Evolutionary conservation across 1,140 invertebrate genomes (phyloP).

Genomic region (Neuroterus valhalla): DNA sequence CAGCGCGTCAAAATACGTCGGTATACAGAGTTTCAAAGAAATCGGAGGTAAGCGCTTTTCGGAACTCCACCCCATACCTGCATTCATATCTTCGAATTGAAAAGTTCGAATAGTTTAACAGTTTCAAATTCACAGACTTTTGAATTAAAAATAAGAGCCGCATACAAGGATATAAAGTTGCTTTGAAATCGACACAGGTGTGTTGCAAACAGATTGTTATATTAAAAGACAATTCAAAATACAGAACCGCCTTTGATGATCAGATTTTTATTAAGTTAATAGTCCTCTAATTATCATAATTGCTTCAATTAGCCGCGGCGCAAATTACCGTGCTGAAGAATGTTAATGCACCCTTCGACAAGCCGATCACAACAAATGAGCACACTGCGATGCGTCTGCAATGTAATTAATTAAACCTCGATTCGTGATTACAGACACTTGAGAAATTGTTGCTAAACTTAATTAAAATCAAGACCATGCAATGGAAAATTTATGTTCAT

Average conservation of each 20-base stretch:
- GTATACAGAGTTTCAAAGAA: too few relatives aligned
- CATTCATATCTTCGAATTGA: too few relatives aligned
- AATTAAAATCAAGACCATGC: not conserved
- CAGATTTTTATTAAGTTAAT: constrained; percentile 20
- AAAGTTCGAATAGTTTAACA: too few relatives aligned
- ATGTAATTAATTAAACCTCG: constrained; percentile 26
- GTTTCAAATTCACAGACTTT: too few relatives aligned
- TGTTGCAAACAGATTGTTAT: constrained; percentile 11
- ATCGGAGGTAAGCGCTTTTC: too few relatives aligned
- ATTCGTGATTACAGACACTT: constrained; percentile 4
- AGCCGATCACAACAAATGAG: constrained; percentile 15
- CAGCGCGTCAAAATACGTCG: too few relatives aligned
- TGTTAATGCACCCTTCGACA: constrained; percentile 24
- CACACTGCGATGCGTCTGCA: not conserved
- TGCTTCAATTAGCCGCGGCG: constrained; percentile 19
- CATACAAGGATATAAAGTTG: not conserved
- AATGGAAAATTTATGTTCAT: not conserved
- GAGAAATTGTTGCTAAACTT: not conserved
- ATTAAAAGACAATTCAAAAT: constrained; percentile 11
- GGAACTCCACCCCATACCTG: too few relatives aligned
- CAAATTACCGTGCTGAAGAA: constrained; percentile 23
- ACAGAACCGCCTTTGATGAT: not conserved
- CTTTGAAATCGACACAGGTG: not conserved
- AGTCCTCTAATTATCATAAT: constrained; percentile 36
- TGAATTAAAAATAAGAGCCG: not conserved